Evolutionary conservation across 1,140 invertebrate species (phyloP).

Genomic region (Brachionus rotundiformis): DNA sequence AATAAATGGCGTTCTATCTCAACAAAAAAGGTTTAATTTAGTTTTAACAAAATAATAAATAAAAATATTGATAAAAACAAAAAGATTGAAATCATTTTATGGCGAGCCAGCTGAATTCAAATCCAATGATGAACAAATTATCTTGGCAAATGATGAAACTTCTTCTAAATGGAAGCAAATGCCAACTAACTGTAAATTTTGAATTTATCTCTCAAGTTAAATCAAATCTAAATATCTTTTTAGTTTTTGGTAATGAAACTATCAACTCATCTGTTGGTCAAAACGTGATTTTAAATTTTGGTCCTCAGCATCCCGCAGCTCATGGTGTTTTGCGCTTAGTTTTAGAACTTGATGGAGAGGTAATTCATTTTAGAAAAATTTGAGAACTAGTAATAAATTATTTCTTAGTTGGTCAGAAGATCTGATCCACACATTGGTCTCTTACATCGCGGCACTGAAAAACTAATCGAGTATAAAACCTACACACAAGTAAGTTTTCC

Average conservation of each 20-base stretch:
- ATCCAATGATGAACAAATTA: slow-evolving; percentile 4
- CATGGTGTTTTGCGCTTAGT: slow-evolving; percentile 93
- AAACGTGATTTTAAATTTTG: slow-evolving; percentile 89
- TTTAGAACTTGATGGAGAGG: slow-evolving; percentile 91
- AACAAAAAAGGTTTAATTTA: slow-evolving; percentile 35
- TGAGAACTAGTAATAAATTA: neutral
- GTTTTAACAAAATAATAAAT: neutral
- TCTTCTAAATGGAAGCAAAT: slow-evolving; percentile 50
- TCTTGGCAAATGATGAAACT: slow-evolving; percentile 40
- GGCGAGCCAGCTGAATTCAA: slow-evolving; percentile 48
- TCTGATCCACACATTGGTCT: slow-evolving; percentile 96
- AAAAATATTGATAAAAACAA: neutral
- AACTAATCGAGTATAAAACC: slow-evolving; percentile 97
- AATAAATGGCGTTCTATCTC: slow-evolving; percentile 10
- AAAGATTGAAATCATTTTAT: slow-evolving; percentile 43
- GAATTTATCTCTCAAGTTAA: too few species aligned
- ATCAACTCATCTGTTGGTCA: slow-evolving; percentile 55
- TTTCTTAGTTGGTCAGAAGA: slow-evolving; percentile 72
- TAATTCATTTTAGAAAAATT: slow-evolving; percentile 58
- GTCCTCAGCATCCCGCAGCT: slow-evolving; percentile 96
- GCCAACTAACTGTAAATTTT: slow-evolving; percentile 37
- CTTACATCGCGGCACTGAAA: slow-evolving; percentile 92
- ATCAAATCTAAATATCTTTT: too few species aligned
- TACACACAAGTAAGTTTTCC: slow-evolving; percentile 72
- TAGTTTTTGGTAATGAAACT: slow-evolving; percentile 20